Base-by-base conservation (phyloP, 1,140 invertebrate species). In the Drosophila paulistorum region DNA sequence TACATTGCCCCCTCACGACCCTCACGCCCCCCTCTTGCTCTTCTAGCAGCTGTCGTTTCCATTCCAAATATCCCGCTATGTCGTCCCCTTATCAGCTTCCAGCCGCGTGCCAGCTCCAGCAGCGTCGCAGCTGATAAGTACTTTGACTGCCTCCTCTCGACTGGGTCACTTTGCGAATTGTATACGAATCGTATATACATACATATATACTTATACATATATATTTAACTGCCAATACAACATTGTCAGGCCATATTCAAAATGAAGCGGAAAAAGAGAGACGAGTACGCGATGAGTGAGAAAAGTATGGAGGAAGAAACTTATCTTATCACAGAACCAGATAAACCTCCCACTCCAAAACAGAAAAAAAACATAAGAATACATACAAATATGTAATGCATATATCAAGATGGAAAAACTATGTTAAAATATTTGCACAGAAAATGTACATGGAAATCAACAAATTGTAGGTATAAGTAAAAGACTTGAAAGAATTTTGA, bases 131-230 rank as follows among this genome's bases (percentile, higher is more conserved):
- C 45, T 81, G 81, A 85, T 85, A 86, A 81, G 65, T 23, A 11
- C 37, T 39, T 4, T 39, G 37, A 13, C 37, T 39, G 11, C 33
- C 13, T 33, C 45, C 35, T 61, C 63, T 55, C 76, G 63, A 79
- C 65, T 84, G 70, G 81, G 74, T 74, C 81, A 84, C 63, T 79
- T 70, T 84, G 81, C 67, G 63, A 77, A 81, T 77, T 70, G 63
- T 59, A 35, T 57, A 59, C 54, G 30, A 30, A 30, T 30, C 30
- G 6, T 30, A 30, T 30, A 7, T 26, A 23, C 23, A 23, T 23
- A 23, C 23, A 23, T 23, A 26, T 7, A 3, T 30, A 30, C 7
- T 1, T 30, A 30, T 1, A 1, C 7, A 30, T 30, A 30, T 30
- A 30, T 30, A 30, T 30, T 61, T 51, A 37, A 37, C 51, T 66